Evolutionary conservation across 2,797 vertebrate species (phyloP).

Genomic region (Balearica regulorum): DNA sequence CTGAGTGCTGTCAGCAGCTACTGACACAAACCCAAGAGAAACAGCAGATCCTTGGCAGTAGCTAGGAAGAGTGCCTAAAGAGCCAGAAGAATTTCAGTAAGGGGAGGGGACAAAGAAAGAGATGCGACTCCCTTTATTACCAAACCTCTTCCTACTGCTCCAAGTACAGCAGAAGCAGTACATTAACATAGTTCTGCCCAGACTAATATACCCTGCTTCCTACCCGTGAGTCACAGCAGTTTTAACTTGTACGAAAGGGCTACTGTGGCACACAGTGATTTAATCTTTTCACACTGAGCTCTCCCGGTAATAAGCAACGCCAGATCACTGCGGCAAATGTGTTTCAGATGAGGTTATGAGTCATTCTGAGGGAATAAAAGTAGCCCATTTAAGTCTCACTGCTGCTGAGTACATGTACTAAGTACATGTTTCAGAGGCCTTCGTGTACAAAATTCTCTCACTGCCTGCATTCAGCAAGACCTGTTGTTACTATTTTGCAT

Average conservation of each 20-base stretch:
- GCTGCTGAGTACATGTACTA: neutral
- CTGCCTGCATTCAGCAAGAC: neutral
- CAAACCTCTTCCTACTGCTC: neutral
- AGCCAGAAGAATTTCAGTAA: neutral
- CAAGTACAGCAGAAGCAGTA: neutral
- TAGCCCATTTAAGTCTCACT: neutral
- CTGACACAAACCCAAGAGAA: neutral
- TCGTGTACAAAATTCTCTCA: neutral
- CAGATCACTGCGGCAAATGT: neutral
- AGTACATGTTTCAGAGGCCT: neutral
- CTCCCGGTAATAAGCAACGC: neutral
- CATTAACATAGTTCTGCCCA: neutral
- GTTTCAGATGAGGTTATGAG: constrained; percentile 9
- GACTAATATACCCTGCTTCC: neutral
- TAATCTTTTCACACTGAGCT: neutral
- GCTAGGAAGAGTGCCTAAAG: neutral
- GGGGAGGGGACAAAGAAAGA: neutral
- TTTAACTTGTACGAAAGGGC: neutral
- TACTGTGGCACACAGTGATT: neutral
- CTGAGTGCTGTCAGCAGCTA: neutral
- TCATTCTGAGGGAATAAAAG: neutral
- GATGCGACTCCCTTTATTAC: neutral
- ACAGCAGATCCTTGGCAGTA: neutral
- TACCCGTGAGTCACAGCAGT: neutral
- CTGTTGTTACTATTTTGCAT: neutral